Percentiles rank a stretch among this genome's conserved stretches.
These are phyloP conservation scores for Pseudopodoces humilis DNA, from an alignment of 2,113 vertebrate genomes.

Conservation along the genomic window DNA sequence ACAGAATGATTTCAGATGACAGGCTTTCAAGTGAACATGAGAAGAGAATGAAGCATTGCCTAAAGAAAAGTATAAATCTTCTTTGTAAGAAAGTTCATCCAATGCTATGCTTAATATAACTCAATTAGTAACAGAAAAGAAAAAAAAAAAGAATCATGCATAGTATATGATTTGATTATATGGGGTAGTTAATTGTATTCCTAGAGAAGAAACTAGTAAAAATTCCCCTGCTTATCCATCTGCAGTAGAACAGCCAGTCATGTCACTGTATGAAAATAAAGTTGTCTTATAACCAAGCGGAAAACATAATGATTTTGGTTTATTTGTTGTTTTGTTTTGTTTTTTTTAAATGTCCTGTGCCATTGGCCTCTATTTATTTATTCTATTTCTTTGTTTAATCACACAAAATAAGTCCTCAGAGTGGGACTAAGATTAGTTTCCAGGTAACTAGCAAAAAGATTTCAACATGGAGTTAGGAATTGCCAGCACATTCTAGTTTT, in stretches of 20 bases:
- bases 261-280: neutral
- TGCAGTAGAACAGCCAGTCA: neutral
- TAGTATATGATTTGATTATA: neutral
- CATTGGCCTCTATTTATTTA: neutral
- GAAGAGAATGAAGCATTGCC: conserved; percentile 38
- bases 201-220: neutral
- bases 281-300: neutral
- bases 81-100: conserved; percentile 7
- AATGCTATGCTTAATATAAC: neutral
- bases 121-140: neutral
- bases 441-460: neutral
- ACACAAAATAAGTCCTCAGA: neutral
- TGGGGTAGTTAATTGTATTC: neutral
- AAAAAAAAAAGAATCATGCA: neutral
- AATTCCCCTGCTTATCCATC: neutral
- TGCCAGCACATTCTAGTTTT: neutral
- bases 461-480: neutral
- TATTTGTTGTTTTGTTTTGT: neutral
- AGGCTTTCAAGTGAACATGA: conserved; percentile 54
- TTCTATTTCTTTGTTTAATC: neutral
- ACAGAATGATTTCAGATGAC: conserved; percentile 50
- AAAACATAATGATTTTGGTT: neutral
- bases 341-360: neutral
- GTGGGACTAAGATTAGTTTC: neutral
- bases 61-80: conserved; percentile 43